A percentile compares a stretch with the other conserved stretches of the same genome.
Conservation (phyloP, 2,888 invertebrate species). For the Eilema depressum region DNA sequence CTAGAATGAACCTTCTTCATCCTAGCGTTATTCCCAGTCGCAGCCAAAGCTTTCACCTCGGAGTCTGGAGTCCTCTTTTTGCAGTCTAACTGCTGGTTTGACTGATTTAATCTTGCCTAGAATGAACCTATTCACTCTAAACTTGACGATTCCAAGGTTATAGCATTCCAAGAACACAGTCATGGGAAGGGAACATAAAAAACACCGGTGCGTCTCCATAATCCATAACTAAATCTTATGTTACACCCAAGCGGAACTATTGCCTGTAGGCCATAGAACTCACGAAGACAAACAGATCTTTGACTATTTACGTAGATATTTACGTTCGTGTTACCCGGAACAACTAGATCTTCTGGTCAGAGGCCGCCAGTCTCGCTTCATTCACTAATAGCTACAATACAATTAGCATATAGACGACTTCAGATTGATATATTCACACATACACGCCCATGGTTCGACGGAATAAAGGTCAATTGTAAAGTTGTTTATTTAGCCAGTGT, state of each 20-base stretch:
- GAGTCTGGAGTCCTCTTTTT: too few relatives aligned
- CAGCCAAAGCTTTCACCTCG: too few relatives aligned
- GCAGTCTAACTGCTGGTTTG: too few relatives aligned
- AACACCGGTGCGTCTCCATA: too few relatives aligned
- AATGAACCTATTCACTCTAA: too few relatives aligned
- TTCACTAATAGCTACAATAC: constrained; percentile 8
- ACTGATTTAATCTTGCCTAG: too few relatives aligned
- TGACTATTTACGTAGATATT: not conserved
- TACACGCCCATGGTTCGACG: not conserved
- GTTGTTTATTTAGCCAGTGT: not conserved
- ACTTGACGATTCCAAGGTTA: too few relatives aligned
- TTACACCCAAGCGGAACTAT: not conserved
- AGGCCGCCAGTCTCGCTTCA: constrained; percentile 2
- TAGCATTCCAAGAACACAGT: too few relatives aligned
- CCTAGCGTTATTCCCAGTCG: too few relatives aligned
- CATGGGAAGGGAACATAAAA: too few relatives aligned
- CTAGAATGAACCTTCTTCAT: too few relatives aligned
- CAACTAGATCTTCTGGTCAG: constrained; percentile 6
- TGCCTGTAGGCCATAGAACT: not conserved
- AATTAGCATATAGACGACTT: not conserved
- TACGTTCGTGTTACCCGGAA: constrained; percentile 3
- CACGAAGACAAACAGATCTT: not conserved
- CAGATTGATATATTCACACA: constrained; percentile 4
- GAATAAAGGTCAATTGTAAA: not conserved
- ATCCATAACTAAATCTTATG: too few relatives aligned